Conservation (phyloP, 2,113 vertebrate genomes). For the Hydropotes inermis region DNA sequence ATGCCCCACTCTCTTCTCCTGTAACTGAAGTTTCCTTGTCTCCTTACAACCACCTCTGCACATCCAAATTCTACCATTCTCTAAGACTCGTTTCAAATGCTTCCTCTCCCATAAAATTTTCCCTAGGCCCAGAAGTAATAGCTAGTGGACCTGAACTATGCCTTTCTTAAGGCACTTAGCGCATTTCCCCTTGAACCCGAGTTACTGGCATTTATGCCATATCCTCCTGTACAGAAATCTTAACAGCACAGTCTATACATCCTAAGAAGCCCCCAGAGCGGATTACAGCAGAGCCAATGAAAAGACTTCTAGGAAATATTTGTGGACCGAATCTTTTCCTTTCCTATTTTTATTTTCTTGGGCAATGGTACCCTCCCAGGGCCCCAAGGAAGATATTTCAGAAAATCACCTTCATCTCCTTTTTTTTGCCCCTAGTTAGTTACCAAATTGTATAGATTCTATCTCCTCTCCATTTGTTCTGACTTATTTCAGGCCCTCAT, state of each 20-base stretch:
- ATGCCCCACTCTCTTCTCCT: not conserved
- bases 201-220: fast-evolving
- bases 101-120: not conserved
- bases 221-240: not conserved
- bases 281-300: not conserved
- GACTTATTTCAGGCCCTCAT: constrained; percentile 3
- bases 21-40: not conserved
- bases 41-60: not conserved
- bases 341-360: not conserved
- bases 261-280: not conserved
- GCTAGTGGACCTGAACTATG: not conserved
- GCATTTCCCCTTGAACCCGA: not conserved
- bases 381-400: not conserved
- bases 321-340: not conserved
- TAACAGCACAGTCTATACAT: not conserved
- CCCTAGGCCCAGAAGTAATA: not conserved
- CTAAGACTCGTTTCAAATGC: not conserved
- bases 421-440: not conserved
- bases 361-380: not conserved
- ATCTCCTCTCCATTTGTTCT: not conserved
- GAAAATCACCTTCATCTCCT: not conserved
- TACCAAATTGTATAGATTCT: constrained; percentile 12
- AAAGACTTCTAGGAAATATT: not conserved
- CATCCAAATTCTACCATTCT: not conserved
- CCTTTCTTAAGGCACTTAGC: not conserved